Conservation (phyloP, 53 echinoderm and acorn worm species). For the Crossaster papposus region DNA sequence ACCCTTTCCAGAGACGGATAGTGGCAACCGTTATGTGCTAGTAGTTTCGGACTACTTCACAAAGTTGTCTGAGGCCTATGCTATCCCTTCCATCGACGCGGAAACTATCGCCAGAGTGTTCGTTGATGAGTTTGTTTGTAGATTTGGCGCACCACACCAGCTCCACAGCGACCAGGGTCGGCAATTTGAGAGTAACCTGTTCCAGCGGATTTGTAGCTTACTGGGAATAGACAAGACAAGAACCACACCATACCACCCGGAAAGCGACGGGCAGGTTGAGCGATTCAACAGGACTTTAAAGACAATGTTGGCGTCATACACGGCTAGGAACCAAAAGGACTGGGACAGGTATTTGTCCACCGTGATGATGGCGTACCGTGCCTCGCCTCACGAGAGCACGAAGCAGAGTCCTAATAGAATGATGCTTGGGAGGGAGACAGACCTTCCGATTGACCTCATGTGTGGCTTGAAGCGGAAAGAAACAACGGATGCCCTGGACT, state of each 20-base stretch:
- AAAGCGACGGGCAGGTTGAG: too few species aligned
- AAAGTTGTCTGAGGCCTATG: conserved; percentile 42
- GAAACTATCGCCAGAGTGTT: conserved; percentile 29
- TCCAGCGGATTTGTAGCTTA: conserved; percentile 2
- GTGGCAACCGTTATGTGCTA: conserved; percentile 35
- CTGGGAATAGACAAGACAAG: conserved; percentile 51
- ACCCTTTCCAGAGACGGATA: conserved; percentile 13
- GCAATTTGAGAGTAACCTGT: too few species aligned
- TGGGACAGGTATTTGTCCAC: conserved; percentile 43
- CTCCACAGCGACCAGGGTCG: too few species aligned
- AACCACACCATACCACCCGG: too few species aligned
- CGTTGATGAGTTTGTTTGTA: conserved; percentile 45
- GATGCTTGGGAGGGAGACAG: conserved; percentile 47
- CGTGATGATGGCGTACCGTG: conserved; percentile 56
- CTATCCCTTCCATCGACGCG: conserved; percentile 12
- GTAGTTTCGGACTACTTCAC: conserved; percentile 50
- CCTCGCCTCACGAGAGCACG: too few species aligned
- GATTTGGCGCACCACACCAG: conserved; percentile 37
- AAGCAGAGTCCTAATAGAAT: conserved; percentile 42
- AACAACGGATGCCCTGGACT: neutral
- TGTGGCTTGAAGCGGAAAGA: conserved; percentile 10
- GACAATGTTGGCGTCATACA: conserved; percentile 44
- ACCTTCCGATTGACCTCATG: conserved; percentile 56
- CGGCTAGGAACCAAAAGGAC: conserved; percentile 31
- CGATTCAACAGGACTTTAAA: conserved; percentile 58